Evolutionary conservation across 2,888 invertebrate genomes (phyloP), one percentile per base, ranked within the genome.

Genomic region (Sminthurinus aureus): DNA sequence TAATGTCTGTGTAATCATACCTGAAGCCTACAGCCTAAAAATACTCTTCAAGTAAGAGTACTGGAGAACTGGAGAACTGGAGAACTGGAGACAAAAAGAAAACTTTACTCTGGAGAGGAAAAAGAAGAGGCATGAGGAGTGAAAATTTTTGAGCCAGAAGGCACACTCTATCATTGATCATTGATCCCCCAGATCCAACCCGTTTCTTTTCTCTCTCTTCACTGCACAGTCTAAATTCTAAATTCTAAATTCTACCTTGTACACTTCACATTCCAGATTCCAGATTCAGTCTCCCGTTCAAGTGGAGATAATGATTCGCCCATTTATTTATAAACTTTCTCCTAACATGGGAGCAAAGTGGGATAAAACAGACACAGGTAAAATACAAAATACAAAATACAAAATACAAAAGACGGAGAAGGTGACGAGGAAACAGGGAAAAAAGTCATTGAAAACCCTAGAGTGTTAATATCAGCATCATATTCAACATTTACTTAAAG

Each of bases 301-400:
- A 58, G 58, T 76, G 75, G 51, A 75, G 75, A 75, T 76, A 76
- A 76, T 76, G 76, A 76, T 58, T 58, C 52, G 11, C 58, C 76
- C 76, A 76, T 58, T 58, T 76, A 58, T 76, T 76, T 76, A 76
- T 58, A 38, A 38, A 38, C 24, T 71, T 11, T 20, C 76, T 20
- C 76, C 73, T 24, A 73, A 12, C 22, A 24, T 52, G 24, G 58
- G 76, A 76, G 2, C 26, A 15, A 20, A 13, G 18, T n/a, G 20
- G 15, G 58, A 58, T 18, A 58, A 58, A 18, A 58, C 18, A 18
- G 13, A 13, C 8, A 52, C 52, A 13, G 9, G 52, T 11, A 52
- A 52, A 52, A 52, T 8, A 52, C 52, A 13, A 13, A 52, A 52
- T 11, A 52, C 13, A 13, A 52, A 52, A 52, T 15, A 58, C 15